Percentiles rank a stretch among this genome's conserved stretches.
Evolutionary conservation across 2,113 vertebrate genomes (phyloP).

Genomic region (Podarcis raffonei): DNA sequence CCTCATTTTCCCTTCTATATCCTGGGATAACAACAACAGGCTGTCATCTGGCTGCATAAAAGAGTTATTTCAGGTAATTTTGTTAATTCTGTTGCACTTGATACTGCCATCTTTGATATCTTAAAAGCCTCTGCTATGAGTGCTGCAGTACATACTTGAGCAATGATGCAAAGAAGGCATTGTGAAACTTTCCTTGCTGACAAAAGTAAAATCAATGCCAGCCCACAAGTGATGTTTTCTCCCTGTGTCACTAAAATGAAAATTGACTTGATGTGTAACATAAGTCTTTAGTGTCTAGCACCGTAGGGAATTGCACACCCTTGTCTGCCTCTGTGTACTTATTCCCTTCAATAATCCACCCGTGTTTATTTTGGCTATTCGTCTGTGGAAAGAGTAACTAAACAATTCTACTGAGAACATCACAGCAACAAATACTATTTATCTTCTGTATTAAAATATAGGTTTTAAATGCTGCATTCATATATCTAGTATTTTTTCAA

Average conservation of each 20-base stretch:
- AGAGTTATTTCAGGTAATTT: not conserved
- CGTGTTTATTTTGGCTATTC: slow-evolving; percentile 36
- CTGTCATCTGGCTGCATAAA: not conserved
- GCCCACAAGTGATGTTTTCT: not conserved
- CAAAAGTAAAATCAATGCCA: not conserved
- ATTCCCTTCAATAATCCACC: slow-evolving; percentile 7
- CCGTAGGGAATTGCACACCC: not conserved
- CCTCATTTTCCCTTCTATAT: not conserved
- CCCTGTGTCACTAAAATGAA: slow-evolving; percentile 28
- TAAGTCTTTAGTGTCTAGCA: slow-evolving; percentile 24
- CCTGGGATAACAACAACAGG: not conserved
- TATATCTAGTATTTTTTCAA: slow-evolving; percentile 41
- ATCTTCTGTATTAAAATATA: slow-evolving; percentile 3
- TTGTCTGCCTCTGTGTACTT: slow-evolving; percentile 19
- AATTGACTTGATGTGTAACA: slow-evolving; percentile 20
- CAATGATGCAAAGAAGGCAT: slow-evolving; percentile 28
- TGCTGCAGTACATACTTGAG: not conserved
- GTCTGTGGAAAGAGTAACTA: slow-evolving; percentile 13
- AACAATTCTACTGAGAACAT: slow-evolving; percentile 3
- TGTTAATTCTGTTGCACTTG: slow-evolving; percentile 6
- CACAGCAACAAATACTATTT: slow-evolving; percentile 33
- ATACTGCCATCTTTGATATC: not conserved
- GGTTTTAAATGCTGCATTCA: slow-evolving; percentile 36
- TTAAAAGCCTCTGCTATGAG: slow-evolving; percentile 11
- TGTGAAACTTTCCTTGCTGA: slow-evolving; percentile 15